A percentile compares a stretch with the other conserved stretches of the same genome.
Conservation (phyloP, 1,140 invertebrate genomes). For the Heterodera schachtii region DNA sequence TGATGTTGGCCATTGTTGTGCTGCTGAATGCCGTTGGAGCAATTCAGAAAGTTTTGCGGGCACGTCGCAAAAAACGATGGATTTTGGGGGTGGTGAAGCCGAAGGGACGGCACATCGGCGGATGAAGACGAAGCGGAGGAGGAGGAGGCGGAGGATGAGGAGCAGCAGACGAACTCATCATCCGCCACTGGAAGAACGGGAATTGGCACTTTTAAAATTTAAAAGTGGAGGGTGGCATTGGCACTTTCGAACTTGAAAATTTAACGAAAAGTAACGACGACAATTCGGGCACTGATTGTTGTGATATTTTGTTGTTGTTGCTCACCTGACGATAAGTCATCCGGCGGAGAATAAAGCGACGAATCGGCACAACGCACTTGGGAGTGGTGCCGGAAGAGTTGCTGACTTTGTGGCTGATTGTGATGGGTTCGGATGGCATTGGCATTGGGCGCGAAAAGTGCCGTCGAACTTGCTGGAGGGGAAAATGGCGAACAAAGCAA, state of each 20-base stretch:
- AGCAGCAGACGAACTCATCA: not conserved
- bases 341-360: not conserved
- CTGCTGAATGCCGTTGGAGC: not conserved
- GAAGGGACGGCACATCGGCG: not conserved
- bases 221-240: no score
- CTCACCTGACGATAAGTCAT: not conserved
- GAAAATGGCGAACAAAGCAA: not conserved
- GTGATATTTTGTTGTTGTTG: not conserved
- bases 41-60: not conserved
- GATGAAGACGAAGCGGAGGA: not conserved
- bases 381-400: not conserved
- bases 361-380: not conserved
- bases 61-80: not conserved
- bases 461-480: not conserved
- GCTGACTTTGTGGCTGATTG: not conserved
- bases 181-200: not conserved
- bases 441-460: not conserved
- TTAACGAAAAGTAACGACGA: no score
- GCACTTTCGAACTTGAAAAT: no score
- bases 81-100: not conserved
- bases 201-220: not conserved
- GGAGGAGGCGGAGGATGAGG: not conserved
- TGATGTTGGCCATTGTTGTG: constrained; percentile 13
- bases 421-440: not conserved
- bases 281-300: no score